Conservation (phyloP, 2,113 vertebrate species). For the Pogonocichla stellata region DNA sequence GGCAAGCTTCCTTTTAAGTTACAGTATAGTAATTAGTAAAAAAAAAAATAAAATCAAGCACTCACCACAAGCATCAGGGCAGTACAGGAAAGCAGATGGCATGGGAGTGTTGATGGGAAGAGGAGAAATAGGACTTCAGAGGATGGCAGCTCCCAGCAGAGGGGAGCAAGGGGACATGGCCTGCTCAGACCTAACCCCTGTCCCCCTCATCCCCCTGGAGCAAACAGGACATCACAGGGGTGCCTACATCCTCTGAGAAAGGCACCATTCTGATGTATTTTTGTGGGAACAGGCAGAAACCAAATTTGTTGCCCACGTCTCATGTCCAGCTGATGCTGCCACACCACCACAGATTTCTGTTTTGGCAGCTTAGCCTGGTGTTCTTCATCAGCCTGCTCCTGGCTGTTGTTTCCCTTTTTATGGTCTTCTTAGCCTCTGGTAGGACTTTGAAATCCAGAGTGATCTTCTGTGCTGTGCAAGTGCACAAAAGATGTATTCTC, state of each 20-base stretch:
- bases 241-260: background rate
- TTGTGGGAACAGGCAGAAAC: background rate
- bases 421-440: background rate
- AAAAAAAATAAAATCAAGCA: background rate
- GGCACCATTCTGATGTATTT: background rate
- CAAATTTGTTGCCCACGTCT: background rate
- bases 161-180: fast-evolving
- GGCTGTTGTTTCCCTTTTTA: background rate
- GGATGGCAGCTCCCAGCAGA: background rate
- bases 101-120: background rate
- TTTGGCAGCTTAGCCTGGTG: background rate
- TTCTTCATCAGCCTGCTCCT: background rate
- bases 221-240: background rate
- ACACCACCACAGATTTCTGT: background rate
- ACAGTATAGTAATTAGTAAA: background rate
- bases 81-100: background rate
- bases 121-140: background rate
- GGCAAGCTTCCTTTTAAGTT: background rate
- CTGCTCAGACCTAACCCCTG: background rate
- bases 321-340: fast-evolving
- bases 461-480: background rate
- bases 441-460: background rate
- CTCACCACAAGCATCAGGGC: background rate
- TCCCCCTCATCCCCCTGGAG: fast-evolving
- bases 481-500: background rate